Conservation (phyloP, 2,888 invertebrate species). For the Phortica magna region DNA sequence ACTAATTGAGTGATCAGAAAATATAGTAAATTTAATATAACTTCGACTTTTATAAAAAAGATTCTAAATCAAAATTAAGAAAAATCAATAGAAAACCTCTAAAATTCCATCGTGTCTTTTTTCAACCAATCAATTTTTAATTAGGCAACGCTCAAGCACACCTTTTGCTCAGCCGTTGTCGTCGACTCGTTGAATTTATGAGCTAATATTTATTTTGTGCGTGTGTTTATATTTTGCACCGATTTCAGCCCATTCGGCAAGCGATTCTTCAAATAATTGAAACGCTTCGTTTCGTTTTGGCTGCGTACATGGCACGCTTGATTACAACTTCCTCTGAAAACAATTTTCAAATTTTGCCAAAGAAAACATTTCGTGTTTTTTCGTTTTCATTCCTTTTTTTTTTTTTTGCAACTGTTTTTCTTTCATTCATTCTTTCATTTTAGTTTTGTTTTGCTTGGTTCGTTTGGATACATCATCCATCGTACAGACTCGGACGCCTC, state of each 20-base stretch:
- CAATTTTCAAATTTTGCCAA: constrained; percentile 52
- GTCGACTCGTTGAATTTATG: constrained; percentile 52
- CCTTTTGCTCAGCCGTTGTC: neutral
- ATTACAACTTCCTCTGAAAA: constrained; percentile 59
- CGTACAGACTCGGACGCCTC: neutral
- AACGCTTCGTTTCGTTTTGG: constrained; percentile 6
- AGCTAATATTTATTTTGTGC: constrained; percentile 38
- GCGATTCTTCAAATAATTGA: neutral
- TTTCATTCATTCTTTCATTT: constrained; percentile 16
- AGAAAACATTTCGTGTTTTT: constrained; percentile 52
- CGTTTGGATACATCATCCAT: constrained; percentile 46
- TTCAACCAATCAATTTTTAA: constrained; percentile 48
- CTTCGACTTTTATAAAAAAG: neutral
- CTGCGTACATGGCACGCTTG: constrained; percentile 53
- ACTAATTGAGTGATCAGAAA: too few species aligned
- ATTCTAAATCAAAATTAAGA: neutral
- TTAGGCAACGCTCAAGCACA: constrained; percentile 39
- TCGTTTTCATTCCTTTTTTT: neutral
- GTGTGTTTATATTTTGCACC: too few species aligned
- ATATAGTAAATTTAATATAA: neutral
- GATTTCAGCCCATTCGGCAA: neutral
- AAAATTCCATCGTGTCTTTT: constrained; percentile 13
- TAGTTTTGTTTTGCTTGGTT: constrained; percentile 31
- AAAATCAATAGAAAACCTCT: constrained; percentile 11
- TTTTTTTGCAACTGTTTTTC: constrained; percentile 19